Evolutionary conservation across 2,113 vertebrate species (phyloP).

Genomic region (Myodes glareolus): DNA sequence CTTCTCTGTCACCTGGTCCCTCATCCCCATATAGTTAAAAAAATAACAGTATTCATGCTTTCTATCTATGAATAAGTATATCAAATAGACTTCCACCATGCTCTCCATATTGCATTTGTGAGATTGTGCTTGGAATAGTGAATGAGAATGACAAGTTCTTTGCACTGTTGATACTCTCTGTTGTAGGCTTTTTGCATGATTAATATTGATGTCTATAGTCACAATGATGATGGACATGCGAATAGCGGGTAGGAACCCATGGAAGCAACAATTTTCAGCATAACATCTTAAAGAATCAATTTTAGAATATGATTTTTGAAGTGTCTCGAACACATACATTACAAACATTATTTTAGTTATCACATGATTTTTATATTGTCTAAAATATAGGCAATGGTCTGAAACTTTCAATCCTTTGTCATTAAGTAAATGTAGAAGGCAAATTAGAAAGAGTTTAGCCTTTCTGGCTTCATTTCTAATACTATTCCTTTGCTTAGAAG

Average conservation of each 20-base stretch:
- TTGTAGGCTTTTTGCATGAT: neutral
- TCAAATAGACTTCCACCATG: neutral
- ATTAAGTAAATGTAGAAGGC: neutral
- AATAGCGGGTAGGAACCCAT: neutral
- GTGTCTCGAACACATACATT: neutral
- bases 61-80: neutral
- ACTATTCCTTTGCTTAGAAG: neutral
- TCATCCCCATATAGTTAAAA: too few relatives aligned
- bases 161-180: neutral
- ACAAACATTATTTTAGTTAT: neutral
- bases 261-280: neutral
- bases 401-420: neutral
- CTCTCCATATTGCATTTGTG: neutral
- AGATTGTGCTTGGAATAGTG: neutral
- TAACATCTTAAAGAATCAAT: neutral
- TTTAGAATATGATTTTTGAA: neutral
- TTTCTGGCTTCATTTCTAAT: neutral
- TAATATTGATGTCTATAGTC: neutral
- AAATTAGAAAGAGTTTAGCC: neutral
- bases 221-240: neutral
- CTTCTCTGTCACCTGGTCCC: too few relatives aligned
- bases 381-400: neutral
- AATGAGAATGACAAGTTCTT: neutral
- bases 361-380: neutral
- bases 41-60: neutral